phyloP scores from a whole-genome alignment of 2,113 vertebrate species.

The Malurus melanocephalus region DNA sequence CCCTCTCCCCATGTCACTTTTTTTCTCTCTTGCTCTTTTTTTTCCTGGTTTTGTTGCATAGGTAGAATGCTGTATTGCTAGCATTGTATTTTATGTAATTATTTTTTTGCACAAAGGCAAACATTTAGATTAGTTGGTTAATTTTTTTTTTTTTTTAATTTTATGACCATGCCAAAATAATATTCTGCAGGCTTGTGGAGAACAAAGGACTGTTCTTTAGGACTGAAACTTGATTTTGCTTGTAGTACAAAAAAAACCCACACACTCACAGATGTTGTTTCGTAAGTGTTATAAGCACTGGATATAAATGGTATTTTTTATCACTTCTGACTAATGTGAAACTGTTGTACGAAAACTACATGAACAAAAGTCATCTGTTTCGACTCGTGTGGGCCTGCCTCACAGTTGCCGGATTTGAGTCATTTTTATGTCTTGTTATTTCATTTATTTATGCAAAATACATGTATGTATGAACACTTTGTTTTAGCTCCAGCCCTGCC shows the following conservation, averaged over 20 bases:
- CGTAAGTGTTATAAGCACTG: slow-evolving; percentile 99
- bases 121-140: slow-evolving; percentile 83
- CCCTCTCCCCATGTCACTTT: slow-evolving; percentile 43
- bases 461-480: slow-evolving; percentile 92
- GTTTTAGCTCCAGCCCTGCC: slow-evolving; percentile 90
- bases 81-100: slow-evolving; percentile 77
- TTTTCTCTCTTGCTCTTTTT: slow-evolving; percentile 38
- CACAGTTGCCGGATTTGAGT: slow-evolving; percentile 93
- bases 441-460: slow-evolving; percentile 99
- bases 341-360: slow-evolving; percentile 91
- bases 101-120: slow-evolving; percentile 82
- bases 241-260: slow-evolving; percentile 77
- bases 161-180: slow-evolving; percentile 90
- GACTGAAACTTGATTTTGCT: slow-evolving; percentile 98
- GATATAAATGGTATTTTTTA: slow-evolving; percentile 99
- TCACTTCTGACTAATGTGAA: slow-evolving; percentile 99
- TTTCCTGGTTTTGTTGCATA: slow-evolving; percentile 70
- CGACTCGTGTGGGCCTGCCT: slow-evolving; percentile 90
- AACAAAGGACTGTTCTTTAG: slow-evolving; percentile 90
- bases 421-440: slow-evolving; percentile 90
- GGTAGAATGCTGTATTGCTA: slow-evolving; percentile 74
- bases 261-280: slow-evolving; percentile 92
- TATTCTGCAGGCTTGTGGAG: slow-evolving; percentile 87
- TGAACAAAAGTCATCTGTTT: slow-evolving; percentile 92
- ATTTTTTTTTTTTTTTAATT: slow-evolving; percentile 77